Base-by-base conservation (phyloP, 2,113 vertebrate species). In the Myrmecophaga tridactyla region DNA sequence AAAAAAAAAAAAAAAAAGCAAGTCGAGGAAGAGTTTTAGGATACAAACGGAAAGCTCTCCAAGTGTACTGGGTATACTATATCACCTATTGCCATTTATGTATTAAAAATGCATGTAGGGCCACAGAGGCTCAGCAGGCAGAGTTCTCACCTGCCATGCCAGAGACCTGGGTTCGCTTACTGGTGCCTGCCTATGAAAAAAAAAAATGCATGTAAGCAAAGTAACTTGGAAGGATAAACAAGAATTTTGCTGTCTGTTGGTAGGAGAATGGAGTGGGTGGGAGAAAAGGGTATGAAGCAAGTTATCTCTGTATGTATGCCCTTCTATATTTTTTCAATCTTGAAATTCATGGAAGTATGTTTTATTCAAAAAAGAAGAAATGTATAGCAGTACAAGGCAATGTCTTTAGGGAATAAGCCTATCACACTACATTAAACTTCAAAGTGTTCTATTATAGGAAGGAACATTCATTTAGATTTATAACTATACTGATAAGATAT, bases 321-420 rank as follows among this genome's bases (percentile, higher is more conserved):
- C 83, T 63, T 76, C 75, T 39, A 56, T 13, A 94, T 48, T 83
- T 92, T 63, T 36, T 72, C 43, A 86, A 86, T 39, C 69, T 77
- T 25, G 1, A 91, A 94, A 62, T 78, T 46, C 60, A 51, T 87
- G 36, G 58, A 94, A 90, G 20, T 73, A 89, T 53, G 77, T 77
- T 82, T 58, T 75, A 78, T 73, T 69, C 25, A 78, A 84, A 90
- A 86, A 65, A 86, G 31, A 53, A 83, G 94, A 58, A 62, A 89
- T 56, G 20, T 63, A 29, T 7, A 39, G 46, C 6, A 67, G 11
- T 51, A 4, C 1, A 70, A 63, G 17, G 56, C 21, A 76, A 36
- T 77, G 51, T 92, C 36, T 70, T 84, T 23, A 75, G 23, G 34
- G 23, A 75, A 94, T 86, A 88, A 92, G 43, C 39, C 65, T 88